Evolutionary conservation across 2,797 vertebrate genomes (phyloP).

Genomic region (Rhinogobio ventralis): DNA sequence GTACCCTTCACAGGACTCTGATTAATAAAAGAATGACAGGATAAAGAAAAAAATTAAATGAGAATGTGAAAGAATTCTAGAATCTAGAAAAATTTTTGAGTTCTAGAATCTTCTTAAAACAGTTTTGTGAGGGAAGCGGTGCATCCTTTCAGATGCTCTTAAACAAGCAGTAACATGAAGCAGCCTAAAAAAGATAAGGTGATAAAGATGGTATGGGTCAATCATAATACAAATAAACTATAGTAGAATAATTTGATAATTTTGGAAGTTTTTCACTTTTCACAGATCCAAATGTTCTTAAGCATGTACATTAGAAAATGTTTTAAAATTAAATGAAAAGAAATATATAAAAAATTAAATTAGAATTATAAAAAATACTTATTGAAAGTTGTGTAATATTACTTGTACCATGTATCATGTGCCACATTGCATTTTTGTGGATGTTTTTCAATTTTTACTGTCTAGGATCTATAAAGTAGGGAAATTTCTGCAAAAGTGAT

Average conservation of each 20-base stretch:
- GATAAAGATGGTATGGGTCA: neutral
- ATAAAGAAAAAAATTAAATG: neutral
- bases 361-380: too few species aligned
- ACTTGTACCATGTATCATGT: neutral
- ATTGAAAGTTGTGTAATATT: neutral
- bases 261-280: neutral
- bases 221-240: neutral
- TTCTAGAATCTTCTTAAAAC: neutral
- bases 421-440: neutral
- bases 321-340: too few species aligned
- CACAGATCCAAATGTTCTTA: neutral
- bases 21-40: constrained; percentile 28
- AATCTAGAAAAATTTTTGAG: neutral
- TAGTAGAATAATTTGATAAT: neutral
- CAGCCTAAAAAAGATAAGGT: neutral
- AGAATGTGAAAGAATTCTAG: constrained; percentile 8
- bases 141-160: neutral
- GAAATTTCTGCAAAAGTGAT: too few species aligned
- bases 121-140: neutral
- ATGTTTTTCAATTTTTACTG: neutral
- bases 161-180: constrained; percentile 1
- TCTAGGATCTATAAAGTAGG: neutral
- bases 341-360: too few species aligned
- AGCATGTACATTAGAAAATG: too few species aligned
- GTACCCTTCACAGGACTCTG: constrained; percentile 77